Percentiles rank a stretch among this genome's conserved stretches.
These are phyloP conservation scores for Paramuricea clavata DNA, from an alignment of 92 coral and sea anemone species.

Conservation along the genomic window DNA sequence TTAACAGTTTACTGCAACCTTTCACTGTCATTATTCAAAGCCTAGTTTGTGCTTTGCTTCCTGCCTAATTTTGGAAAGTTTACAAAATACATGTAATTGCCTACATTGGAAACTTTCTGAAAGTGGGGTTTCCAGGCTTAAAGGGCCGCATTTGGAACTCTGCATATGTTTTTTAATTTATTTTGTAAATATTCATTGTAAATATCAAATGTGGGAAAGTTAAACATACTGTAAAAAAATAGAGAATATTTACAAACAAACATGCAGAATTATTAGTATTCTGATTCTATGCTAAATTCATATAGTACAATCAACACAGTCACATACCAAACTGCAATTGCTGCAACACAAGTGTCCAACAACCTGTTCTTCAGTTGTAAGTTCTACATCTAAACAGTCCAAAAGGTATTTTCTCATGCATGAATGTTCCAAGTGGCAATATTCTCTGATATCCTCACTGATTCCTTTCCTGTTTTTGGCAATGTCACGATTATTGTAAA, in stretches of 20 bases:
- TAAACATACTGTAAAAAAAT: neutral
- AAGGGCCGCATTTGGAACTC: too few species aligned
- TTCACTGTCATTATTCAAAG: too few species aligned
- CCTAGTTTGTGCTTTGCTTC: too few species aligned
- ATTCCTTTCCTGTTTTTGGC: constrained; percentile 42
- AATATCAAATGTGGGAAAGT: neutral
- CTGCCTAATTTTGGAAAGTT: too few species aligned
- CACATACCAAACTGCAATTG: constrained; percentile 47
- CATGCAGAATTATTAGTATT: neutral
- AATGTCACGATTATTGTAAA: constrained; percentile 41
- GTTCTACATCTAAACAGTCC: constrained; percentile 54
- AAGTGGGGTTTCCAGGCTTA: too few species aligned
- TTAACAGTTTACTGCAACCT: too few species aligned
- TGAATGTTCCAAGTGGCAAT: constrained; percentile 43
- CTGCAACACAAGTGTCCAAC: constrained; percentile 58
- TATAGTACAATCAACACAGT: constrained; percentile 36
- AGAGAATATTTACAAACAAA: neutral
- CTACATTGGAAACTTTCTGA: too few species aligned
- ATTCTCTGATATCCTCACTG: constrained; percentile 37
- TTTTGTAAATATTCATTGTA: neutral
- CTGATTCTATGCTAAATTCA: neutral
- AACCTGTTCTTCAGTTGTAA: constrained; percentile 6
- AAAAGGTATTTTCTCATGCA: constrained; percentile 48
- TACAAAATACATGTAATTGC: too few species aligned
- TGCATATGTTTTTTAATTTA: neutral